Evolutionary conservation across 2,797 vertebrate species (phyloP).

Genomic region (Manis pentadactyla): DNA sequence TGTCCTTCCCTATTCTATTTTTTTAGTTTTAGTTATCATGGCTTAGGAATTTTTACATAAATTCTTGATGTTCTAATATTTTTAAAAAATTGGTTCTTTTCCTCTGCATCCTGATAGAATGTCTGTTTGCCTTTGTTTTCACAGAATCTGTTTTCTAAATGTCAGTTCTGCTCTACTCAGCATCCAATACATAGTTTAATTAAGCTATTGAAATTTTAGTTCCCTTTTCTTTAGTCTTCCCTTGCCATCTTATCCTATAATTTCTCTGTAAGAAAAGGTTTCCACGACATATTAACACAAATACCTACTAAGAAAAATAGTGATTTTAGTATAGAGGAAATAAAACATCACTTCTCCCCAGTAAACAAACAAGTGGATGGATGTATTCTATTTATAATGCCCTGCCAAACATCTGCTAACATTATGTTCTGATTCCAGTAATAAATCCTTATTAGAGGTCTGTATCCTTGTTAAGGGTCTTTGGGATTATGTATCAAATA

Average conservation of each 20-base stretch:
- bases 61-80: neutral
- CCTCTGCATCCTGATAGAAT: neutral
- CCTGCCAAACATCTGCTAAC: neutral
- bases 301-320: neutral
- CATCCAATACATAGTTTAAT: neutral
- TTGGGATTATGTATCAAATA: neutral
- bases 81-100: neutral
- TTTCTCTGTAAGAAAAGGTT: neutral
- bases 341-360: neutral
- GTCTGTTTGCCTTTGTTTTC: conserved; percentile 26
- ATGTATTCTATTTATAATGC: neutral
- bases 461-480: neutral
- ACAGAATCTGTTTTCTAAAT: conserved; percentile 46
- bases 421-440: neutral
- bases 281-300: neutral
- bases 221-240: neutral
- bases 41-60: neutral
- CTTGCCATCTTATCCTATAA: neutral
- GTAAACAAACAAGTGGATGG: neutral
- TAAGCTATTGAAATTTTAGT: conserved; percentile 26
- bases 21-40: neutral
- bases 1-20: neutral
- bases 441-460: neutral
- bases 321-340: neutral
- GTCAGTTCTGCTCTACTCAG: conserved; percentile 47